Base-by-base conservation (phyloP, 2,888 invertebrate species). In the Drosophila yooni region DNA sequence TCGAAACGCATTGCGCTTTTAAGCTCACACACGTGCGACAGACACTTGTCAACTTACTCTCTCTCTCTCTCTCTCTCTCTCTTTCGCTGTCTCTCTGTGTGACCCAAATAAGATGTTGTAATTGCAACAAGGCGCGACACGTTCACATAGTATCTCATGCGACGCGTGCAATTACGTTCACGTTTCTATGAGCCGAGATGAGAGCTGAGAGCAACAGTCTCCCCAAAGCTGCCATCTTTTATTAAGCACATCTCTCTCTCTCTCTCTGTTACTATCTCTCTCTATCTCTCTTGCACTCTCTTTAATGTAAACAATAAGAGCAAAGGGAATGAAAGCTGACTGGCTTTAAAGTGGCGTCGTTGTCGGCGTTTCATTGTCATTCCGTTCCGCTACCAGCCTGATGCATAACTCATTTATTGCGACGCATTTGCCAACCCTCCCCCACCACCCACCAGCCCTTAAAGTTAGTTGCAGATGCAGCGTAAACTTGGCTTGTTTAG, bases 101-200 rank as follows among this genome's bases (percentile, higher is more conserved):
- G 90, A 90, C 90, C 90, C 81, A 90, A 90, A 90, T 91, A 90
- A 84, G 84, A 88, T 86, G 78, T 79, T 81, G 87, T 89, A 87
- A 87, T 89, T 87, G 89, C 81, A 81, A 69, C 64, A 86, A 88
- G 83, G 85, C 86, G 88, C 86, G 83, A 88, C 85, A 78, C 74
- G 74, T 74, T 70, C 58, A 63, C 38, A 54, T 43, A 46, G 36
- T 52, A 56, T 46, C 53, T 38, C 36, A 38, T 59, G 52, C 48
- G 48, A 75, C 72, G 69, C 70, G 67, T 83, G 83, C 83, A 83
- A 83, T 88, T 86, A 82, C 83, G 69, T 74, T 70, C 68, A 59
- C 61, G 38, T 34, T 63, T 60, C 68, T 51, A 59, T 52, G 50
- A 64, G 48, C 62, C 79, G 79, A 78, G 63, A 53, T 76, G 81